Evolutionary conservation across 1,140 invertebrate genomes (phyloP).

Genomic region (Papilio glaucus): DNA sequence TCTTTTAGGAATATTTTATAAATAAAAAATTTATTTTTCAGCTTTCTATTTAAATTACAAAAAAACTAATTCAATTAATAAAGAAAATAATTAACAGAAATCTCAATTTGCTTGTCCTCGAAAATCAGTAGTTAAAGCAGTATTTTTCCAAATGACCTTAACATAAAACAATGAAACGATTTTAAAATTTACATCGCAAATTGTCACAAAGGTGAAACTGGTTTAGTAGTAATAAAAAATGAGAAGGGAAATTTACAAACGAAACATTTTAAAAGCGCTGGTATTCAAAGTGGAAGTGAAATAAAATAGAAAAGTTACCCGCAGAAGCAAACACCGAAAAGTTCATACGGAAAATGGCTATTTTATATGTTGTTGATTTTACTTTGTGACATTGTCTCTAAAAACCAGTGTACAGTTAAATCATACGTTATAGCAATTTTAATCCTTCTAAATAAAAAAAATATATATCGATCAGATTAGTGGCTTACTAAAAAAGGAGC

Average conservation of each 20-base stretch:
- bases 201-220: background rate
- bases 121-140: too few relatives aligned
- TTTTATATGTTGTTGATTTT: background rate
- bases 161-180: background rate
- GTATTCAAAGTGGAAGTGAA: slow-evolving; percentile 14
- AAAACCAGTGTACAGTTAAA: background rate
- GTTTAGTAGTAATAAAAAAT: background rate
- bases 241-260: background rate
- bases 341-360: slow-evolving; percentile 7
- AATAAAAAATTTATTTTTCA: too few relatives aligned
- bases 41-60: too few relatives aligned
- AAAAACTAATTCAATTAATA: too few relatives aligned
- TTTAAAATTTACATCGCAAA: background rate
- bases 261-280: slow-evolving; percentile 21
- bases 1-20: background rate
- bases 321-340: background rate
- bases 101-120: too few relatives aligned
- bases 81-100: too few relatives aligned
- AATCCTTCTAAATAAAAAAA: background rate
- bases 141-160: too few relatives aligned
- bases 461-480: too few relatives aligned
- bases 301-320: slow-evolving; percentile 22
- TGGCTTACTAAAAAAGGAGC: too few relatives aligned
- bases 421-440: background rate
- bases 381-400: background rate